Conservation (phyloP, 1,140 invertebrate genomes). For the Calosoma granatense region DNA sequence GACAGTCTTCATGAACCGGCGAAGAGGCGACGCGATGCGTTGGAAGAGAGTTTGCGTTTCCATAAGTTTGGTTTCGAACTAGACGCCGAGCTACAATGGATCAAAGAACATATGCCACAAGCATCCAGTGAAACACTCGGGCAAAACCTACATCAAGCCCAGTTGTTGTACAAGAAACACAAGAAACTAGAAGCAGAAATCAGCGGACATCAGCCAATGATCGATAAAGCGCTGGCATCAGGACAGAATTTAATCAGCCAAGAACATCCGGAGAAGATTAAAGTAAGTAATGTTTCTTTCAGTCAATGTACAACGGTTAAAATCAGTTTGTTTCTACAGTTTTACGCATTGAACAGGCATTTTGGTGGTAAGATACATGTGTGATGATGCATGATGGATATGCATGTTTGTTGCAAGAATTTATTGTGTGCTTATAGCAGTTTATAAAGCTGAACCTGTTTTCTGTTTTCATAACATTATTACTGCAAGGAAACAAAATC, state of each 20-base stretch:
- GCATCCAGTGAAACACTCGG: constrained; percentile 66
- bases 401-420: too few relatives aligned
- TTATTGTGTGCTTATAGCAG: too few relatives aligned
- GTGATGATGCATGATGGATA: too few relatives aligned
- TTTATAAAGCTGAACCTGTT: too few relatives aligned
- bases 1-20: constrained; percentile 52
- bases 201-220: constrained; percentile 66
- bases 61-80: constrained; percentile 94
- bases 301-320: neutral
- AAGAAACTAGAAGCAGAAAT: constrained; percentile 84
- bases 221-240: constrained; percentile 66
- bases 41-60: constrained; percentile 70
- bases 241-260: constrained; percentile 60
- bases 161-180: constrained; percentile 88
- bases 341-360: too few relatives aligned
- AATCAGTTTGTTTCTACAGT: neutral
- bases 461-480: too few relatives aligned
- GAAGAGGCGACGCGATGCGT: constrained; percentile 53
- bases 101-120: constrained; percentile 75
- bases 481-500: too few relatives aligned
- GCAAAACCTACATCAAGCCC: constrained; percentile 81
- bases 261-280: constrained; percentile 63
- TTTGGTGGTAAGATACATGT: neutral
- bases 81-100: constrained; percentile 91
- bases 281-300: constrained; percentile 38